Conservation (phyloP, 1,140 invertebrate genomes). For the Chironomus striatipennis region DNA sequence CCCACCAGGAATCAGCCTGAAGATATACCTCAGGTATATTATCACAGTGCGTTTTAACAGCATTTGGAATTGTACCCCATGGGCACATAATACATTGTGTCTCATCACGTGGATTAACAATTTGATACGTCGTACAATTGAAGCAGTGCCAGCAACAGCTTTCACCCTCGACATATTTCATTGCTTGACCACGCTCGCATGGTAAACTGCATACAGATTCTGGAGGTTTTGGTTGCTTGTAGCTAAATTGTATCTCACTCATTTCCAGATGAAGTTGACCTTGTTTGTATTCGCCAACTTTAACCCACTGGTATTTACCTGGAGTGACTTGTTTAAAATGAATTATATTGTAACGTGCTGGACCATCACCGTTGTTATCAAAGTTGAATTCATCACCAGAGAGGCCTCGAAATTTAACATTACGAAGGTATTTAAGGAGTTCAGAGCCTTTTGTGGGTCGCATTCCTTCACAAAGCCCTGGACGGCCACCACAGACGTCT, state of each 20-base stretch:
- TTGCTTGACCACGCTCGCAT: conserved; percentile 78
- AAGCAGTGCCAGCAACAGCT: conserved; percentile 95
- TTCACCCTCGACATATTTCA: conserved; percentile 83
- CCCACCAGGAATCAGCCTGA: conserved; percentile 69
- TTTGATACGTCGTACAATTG: conserved; percentile 88
- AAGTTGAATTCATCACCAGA: conserved; percentile 86
- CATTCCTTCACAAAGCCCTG: conserved; percentile 79
- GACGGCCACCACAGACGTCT: conserved; percentile 59
- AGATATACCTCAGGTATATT: conserved; percentile 80
- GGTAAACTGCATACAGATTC: conserved; percentile 83
- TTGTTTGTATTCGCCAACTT: conserved; percentile 74
- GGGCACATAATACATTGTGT: conserved; percentile 76
- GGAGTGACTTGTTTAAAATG: conserved; percentile 79
- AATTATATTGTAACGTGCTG: conserved; percentile 88
- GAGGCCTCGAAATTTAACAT: conserved; percentile 75
- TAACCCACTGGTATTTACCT: conserved; percentile 73
- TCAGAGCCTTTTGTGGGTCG: conserved; percentile 76
- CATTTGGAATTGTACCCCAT: conserved; percentile 70
- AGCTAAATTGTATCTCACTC: conserved; percentile 73
- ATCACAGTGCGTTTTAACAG: conserved; percentile 60
- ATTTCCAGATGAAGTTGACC: conserved; percentile 71
- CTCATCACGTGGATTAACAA: conserved; percentile 66
- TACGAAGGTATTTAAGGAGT: conserved; percentile 71
- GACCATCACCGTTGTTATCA: conserved; percentile 81
- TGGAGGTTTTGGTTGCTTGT: conserved; percentile 62